A percentile compares a stretch with the other conserved stretches of the same genome.
Conservation (phyloP, 2,113 vertebrate species). For the Mustelus asterias region DNA sequence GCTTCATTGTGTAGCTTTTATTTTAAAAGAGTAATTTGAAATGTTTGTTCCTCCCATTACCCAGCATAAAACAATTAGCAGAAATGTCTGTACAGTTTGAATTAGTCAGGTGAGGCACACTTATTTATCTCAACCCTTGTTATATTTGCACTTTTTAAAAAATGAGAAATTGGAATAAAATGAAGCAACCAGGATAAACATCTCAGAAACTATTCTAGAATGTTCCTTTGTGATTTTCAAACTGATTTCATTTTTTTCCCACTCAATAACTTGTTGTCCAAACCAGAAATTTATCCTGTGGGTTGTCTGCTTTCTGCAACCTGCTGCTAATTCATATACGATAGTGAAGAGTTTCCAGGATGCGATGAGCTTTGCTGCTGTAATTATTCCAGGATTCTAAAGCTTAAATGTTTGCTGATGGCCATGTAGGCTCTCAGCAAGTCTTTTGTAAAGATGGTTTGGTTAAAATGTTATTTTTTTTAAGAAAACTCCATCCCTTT, state of each 20-base stretch:
- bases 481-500: not conserved
- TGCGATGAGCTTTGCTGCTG: not conserved
- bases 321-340: too few relatives aligned
- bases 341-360: not conserved
- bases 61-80: not conserved
- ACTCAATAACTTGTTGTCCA: not conserved
- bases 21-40: not conserved
- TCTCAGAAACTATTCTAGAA: not conserved
- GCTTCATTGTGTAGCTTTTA: not conserved
- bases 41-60: not conserved
- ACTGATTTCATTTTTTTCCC: not conserved
- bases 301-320: not conserved
- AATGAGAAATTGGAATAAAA: too few relatives aligned
- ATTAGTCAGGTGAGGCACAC: not conserved
- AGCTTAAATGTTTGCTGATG: not conserved
- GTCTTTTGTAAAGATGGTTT: not conserved
- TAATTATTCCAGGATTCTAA: not conserved
- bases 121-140: not conserved
- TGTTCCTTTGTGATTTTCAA: not conserved
- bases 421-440: not conserved
- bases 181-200: not conserved
- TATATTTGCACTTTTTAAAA: not conserved
- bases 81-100: not conserved
- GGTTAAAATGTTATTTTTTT: not conserved
- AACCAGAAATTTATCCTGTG: not conserved